Evolutionary conservation across 1,140 invertebrate genomes (phyloP), one percentile per base, ranked within the genome.

Genomic region (Pseudomyrmex concolor): DNA sequence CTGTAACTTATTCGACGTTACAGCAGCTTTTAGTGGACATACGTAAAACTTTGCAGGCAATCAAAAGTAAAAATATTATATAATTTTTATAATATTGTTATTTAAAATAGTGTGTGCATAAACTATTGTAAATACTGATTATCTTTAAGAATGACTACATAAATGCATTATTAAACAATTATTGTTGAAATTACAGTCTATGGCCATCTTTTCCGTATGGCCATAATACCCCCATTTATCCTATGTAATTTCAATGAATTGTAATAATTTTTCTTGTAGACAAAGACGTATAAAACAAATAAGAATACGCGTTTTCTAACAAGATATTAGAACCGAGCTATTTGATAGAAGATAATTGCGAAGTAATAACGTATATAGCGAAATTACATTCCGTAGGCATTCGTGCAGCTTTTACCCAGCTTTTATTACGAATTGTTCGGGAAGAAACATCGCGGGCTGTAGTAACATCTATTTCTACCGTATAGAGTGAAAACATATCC

Each of bases 381-480:
- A 45, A 80, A 80, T 80, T 80, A 80, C 54, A 70, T 80, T 80
- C 66, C n/a, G 15, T 54, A 5, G 17, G 15, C 54, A n/a, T n/a
- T n/a, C 76, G 66, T 13, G n/a, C 55, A 15, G 34, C 64, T 68
- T 68, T 80, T 51, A 66, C 64, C 3, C 73, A 62, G 43, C 59
- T 22, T 80, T 80, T 70, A 80, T 80, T 80, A 80, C 66, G 54
- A 59, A 80, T 71, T 54, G 76, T 54, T 54, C 22, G 76, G 66
- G n/a, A n/a, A 22, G 76, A 71, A 80, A 71, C 76, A 50, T 70
- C 34, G 76, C 19, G 64, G 34, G 34, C 76, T 12, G 50, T 59
- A 17, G 66, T 60, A 80, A 80, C 76, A 80, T 66, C 76, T 80
- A 78, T 68, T 70, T 68, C 51, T 54, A 62, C 9, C 63, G 74